A percentile compares a stretch with the other conserved stretches of the same genome.
Conservation (phyloP, 2,113 vertebrate species). For the Cephalopholis sonnerati region DNA sequence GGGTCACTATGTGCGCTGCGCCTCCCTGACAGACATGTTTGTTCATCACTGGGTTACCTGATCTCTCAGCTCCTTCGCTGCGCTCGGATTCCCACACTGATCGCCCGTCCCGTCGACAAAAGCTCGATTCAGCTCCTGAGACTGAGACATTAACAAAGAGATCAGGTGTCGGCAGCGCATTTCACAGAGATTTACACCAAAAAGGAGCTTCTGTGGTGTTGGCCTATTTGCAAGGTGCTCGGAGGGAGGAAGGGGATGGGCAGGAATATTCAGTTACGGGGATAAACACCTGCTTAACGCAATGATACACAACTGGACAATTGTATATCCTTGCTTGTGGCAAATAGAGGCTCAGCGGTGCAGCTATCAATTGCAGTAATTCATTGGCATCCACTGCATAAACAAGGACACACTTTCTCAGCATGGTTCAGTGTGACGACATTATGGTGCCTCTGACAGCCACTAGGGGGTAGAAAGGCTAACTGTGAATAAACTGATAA, state of each 20-base stretch:
- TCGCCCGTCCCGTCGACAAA: constrained; percentile 73
- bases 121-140: constrained; percentile 76
- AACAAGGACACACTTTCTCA: constrained; percentile 6
- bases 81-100: constrained; percentile 79
- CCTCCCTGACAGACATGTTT: constrained; percentile 26
- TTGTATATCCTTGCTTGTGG: constrained; percentile 3
- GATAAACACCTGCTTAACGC: constrained; percentile 30
- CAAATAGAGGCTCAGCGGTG: background rate
- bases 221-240: constrained; percentile 10
- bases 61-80: constrained; percentile 77
- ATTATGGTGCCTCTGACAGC: background rate
- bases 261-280: constrained; percentile 57
- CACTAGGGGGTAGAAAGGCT: constrained; percentile 16
- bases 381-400: background rate
- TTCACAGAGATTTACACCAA: constrained; percentile 43
- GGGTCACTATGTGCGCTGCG: constrained; percentile 3
- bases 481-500: background rate
- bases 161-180: constrained; percentile 52
- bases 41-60: constrained; percentile 76
- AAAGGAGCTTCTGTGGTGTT: constrained; percentile 54
- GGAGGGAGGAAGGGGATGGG: background rate
- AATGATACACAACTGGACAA: constrained; percentile 37
- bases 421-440: background rate
- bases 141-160: constrained; percentile 63
- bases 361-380: background rate